Base-by-base conservation (phyloP, 2,113 vertebrate genomes). In the Sphyrna mokarran region DNA sequence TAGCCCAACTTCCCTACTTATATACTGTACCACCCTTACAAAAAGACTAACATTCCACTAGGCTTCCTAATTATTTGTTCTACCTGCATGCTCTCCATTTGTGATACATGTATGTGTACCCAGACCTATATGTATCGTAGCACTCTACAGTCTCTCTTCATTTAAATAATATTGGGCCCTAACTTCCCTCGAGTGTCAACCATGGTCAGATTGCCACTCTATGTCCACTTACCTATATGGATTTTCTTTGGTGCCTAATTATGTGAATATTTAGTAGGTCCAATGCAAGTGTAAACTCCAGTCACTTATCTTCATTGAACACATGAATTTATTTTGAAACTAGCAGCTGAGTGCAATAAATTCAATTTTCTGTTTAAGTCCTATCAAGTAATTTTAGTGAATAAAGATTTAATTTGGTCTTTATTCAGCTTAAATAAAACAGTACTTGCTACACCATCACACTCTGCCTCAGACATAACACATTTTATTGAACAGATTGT, bases 401-500 rank as follows among this genome's bases (percentile, higher is more conserved):
- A 90, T 61, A 90, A 90, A 33, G 58, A 90, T 90, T 90, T 90
- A 61, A 61, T 90, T 90, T 90, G 54, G 58, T 54, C 87, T 90
- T 83, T 83, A 90, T 14, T 90, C 87, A 90, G 54, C 37, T 83
- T 72, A 76, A 76, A 76, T 70, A 85, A 86, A 40, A 86, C 83
- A 48, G 37, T 48, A 48, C 83, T 48, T 48, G 83, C 23, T 86
- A 86, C 40, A 86, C 83, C 18, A 40, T 63, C 87, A 90, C 87
- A 61, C 54, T 90, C 33, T 66, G 61, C 58, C 61, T 93, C 58
- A 68, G 54, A 91, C 22, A 37, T 68, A n/a, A 22, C 61, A 93
- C 61, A 93, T 68, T 37, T 93, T 68, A 68, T n/a, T 68, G 90
- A 93, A 93, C 58, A 93, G 90, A 93, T 93, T 68, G 58, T 93